Base-by-base conservation (phyloP, 2,888 invertebrate genomes). In the Campopleginae sp. region DNA sequence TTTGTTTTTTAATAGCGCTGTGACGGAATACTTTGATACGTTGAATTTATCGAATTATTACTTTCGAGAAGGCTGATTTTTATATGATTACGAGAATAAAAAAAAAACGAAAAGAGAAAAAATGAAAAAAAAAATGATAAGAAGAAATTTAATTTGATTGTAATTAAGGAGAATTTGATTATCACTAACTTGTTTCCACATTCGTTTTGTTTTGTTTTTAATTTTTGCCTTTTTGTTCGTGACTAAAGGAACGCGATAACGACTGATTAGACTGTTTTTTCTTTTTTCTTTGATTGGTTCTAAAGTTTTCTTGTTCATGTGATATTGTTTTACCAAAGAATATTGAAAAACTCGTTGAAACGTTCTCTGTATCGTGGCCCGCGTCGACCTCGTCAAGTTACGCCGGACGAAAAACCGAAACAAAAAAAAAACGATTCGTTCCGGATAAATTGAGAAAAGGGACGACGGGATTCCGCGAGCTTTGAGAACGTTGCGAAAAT, bases 301-400 rank as follows among this genome's bases (percentile, higher is more conserved):
- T 90, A 90, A 91, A 91, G 88, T 86, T 87, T 87, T 90, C 88
- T 91, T 91, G 90, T 90, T 91, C 89, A 92, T 93, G 93, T 93
- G 93, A 93, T 93, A 93, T 93, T 91, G 90, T 92, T 90, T 93
- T 93, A 93, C 93, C 93, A 93, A 93, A 93, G 93, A 93, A 92
- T 92, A 92, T 92, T 91, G 90, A 89, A 90, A 93, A 92, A 92
- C 42, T 91, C 89, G 88, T 91, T 90, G 88, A 89, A 85, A 33
- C 88, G 89, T 89, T 90, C 89, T 90, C 89, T 84, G 89, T 84
- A 87, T 71, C 33, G 17, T 23, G 27, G n/a, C 33, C 12, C 46
- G 58, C 44, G 48, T 63, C 66, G 63, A 63, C 68, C 76, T 72
- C 38, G 71, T 82, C 81, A 74, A 84, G 74, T 82, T 70, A 72